Evolutionary conservation across 2,797 vertebrate genomes (phyloP).

Genomic region (Hydrocynus forskahlii): DNA sequence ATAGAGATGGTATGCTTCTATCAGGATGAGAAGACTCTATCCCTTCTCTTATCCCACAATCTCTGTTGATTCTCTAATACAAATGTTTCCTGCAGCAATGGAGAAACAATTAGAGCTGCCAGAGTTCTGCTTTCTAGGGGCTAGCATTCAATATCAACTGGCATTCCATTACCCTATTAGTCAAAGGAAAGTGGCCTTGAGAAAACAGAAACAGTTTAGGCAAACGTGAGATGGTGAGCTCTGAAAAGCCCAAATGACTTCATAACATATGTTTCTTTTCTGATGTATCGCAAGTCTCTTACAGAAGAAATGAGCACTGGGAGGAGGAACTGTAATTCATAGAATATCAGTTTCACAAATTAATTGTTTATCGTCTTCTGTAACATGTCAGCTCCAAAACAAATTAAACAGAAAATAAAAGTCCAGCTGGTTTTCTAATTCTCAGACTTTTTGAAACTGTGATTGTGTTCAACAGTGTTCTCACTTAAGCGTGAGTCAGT

Average conservation of each 20-base stretch:
- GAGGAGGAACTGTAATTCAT: background rate
- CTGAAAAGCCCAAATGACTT: background rate
- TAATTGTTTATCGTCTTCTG: background rate
- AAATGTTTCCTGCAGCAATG: background rate
- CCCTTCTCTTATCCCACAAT: background rate
- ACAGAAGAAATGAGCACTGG: background rate
- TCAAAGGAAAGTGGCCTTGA: background rate
- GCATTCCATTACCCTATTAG: background rate
- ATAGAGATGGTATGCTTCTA: background rate
- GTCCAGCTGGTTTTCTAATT: constrained; percentile 49
- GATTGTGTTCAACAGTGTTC: background rate
- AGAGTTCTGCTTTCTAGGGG: background rate
- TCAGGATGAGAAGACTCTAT: background rate
- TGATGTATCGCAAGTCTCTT: background rate
- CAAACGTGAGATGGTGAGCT: background rate
- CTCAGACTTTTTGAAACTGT: constrained; percentile 14
- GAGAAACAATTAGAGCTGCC: background rate
- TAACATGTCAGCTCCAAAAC: background rate
- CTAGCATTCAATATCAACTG: background rate
- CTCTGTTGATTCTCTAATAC: background rate
- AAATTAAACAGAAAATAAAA: constrained; percentile 64
- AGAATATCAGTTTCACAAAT: background rate
- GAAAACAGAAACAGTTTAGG: background rate
- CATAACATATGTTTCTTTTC: background rate
- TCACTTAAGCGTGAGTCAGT: background rate